These are phyloP conservation scores for Petromus typicus DNA, from an alignment of 2,113 vertebrate species.

Conservation along the genomic window DNA sequence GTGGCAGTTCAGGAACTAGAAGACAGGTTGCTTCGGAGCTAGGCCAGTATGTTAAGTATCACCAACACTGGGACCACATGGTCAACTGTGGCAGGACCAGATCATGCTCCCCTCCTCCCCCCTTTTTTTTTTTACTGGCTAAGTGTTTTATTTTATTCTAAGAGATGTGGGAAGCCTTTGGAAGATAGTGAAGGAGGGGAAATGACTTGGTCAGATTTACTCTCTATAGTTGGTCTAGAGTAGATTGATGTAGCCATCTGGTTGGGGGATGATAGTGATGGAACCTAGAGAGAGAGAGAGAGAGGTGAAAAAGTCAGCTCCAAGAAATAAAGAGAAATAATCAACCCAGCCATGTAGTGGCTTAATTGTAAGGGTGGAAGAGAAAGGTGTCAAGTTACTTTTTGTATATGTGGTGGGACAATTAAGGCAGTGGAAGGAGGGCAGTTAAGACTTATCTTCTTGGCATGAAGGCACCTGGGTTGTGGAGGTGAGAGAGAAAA, in stretches of 20 bases:
- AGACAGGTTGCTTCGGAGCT: neutral
- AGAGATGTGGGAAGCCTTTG: neutral
- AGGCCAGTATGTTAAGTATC: neutral
- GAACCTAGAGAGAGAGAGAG: neutral
- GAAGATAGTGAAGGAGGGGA: neutral
- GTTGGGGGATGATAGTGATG: neutral
- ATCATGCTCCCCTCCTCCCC: neutral
- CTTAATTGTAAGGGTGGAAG: neutral
- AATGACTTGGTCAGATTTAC: neutral
- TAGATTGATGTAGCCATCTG: neutral
- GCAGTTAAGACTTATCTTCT: neutral
- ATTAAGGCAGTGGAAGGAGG: neutral
- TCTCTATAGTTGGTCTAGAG: neutral
- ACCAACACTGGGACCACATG: neutral
- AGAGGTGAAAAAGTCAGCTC: neutral
- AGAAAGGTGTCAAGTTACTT: neutral
- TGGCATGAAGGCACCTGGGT: neutral
- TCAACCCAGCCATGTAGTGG: neutral
- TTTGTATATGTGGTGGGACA: neutral
- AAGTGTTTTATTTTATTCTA: conserved; percentile 5
- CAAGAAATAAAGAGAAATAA: neutral
- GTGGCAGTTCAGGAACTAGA: neutral
- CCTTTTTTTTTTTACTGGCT: neutral
- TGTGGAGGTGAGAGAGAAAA: neutral
- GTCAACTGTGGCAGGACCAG: neutral